Evolutionary conservation across 2,797 vertebrate genomes (phyloP), one percentile per base, ranked within the genome.

Genomic region (Periophthalmus magnuspinnatus): DNA sequence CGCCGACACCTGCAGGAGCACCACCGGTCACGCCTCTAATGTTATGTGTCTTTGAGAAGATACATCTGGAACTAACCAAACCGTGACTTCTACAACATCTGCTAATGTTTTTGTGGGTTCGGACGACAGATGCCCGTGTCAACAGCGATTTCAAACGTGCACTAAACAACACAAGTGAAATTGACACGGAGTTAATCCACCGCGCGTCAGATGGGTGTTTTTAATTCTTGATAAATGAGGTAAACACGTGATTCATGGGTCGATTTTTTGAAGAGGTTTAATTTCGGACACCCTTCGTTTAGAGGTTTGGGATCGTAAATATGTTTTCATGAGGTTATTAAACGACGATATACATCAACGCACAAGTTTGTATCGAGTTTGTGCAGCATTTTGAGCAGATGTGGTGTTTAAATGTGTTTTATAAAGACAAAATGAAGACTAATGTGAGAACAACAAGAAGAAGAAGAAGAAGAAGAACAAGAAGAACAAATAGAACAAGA

Each of bases 1-100:
- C 63, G 6, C 61, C 71, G 10, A 76, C 84, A 90, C 88, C 87
- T 88, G 88, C 86, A 91, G 90, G 81, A 85, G 45, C 77, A 75
- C 83, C 77, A n/a, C 79, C 55, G 82, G 88, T 69, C 70, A 83
- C 63, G 79, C 77, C 76, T 62, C 71, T 75, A 58, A 84, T 78
- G 69, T 64, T 5, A 5, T 78, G 72, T 60, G 71, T 71, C 68
- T 78, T 77, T 78, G 59, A 85, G 74, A 67, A 54, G 65, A 66
- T 67, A 50, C 77, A 79, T 81, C 75, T 82, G 81, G 34, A 72
- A 8, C 2, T 7, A 50, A 56, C 38, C 75, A 68, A 47, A 67
- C 62, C 45, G 17, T 45, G 56, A 66, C 38, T 60, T 69, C 55
- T 58, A n/a, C 65, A 87, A 84, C 82, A 89, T 82, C 75, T 83